Conservation (phyloP, 92 coral and sea anemone genomes). For the Epizoanthus rinbou region DNA sequence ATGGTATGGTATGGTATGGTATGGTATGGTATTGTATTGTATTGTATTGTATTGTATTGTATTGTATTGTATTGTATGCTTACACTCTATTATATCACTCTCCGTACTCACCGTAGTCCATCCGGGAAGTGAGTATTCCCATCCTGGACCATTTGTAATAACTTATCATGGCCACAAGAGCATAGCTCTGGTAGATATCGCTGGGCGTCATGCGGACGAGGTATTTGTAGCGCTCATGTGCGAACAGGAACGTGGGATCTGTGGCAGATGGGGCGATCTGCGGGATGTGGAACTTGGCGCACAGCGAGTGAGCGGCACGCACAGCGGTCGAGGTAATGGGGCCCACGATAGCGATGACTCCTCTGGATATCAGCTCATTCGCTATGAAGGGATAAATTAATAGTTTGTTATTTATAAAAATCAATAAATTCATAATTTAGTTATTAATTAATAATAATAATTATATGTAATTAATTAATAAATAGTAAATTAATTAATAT, state of each 20-base stretch:
- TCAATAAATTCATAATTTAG: too few relatives aligned
- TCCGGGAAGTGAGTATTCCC: slow-evolving; percentile 73
- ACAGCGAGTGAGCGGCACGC: slow-evolving; percentile 60
- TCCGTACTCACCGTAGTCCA: slow-evolving; percentile 68
- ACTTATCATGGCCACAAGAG: slow-evolving; percentile 38
- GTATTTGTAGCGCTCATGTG: slow-evolving; percentile 48
- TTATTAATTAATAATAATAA: too few relatives aligned
- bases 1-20: too few relatives aligned
- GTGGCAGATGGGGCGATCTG: slow-evolving; percentile 72
- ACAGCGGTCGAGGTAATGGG: slow-evolving; percentile 76
- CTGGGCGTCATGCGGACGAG: slow-evolving; percentile 69
- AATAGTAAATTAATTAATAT: too few relatives aligned
- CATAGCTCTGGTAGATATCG: slow-evolving; percentile 42
- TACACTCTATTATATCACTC: too few relatives aligned
- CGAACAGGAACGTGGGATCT: slow-evolving; percentile 59
- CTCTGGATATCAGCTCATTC: slow-evolving; percentile 69
- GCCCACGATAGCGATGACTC: slow-evolving; percentile 77
- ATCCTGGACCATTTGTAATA: slow-evolving; percentile 70
- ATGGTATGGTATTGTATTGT: too few relatives aligned
- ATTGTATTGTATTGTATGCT: too few relatives aligned
- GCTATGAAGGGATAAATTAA: slow-evolving; percentile 44
- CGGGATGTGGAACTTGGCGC: slow-evolving; percentile 68
- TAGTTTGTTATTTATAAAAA: too few relatives aligned
- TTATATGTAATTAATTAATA: too few relatives aligned
- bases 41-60: too few relatives aligned